Evolutionary conservation across 2,113 vertebrate genomes (phyloP).

Genomic region (Leucopsar rothschildi): DNA sequence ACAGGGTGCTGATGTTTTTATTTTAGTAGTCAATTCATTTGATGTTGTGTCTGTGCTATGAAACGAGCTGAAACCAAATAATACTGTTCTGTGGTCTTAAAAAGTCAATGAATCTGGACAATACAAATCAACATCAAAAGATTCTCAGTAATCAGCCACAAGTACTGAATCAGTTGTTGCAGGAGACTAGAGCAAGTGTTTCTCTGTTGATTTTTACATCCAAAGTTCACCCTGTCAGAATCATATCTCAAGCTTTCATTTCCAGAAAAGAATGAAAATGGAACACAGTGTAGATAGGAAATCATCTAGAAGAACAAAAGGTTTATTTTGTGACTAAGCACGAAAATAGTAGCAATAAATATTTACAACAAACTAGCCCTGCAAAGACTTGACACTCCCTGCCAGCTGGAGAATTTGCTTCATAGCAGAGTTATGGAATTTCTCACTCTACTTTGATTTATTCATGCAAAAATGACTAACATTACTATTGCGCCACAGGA

Average conservation of each 20-base stretch:
- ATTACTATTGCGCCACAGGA: not conserved
- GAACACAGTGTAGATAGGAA: not conserved
- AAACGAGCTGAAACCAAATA: not conserved
- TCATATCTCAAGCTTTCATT: not conserved
- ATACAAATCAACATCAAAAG: not conserved
- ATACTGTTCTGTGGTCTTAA: not conserved
- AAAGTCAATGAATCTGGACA: not conserved
- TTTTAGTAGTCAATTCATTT: not conserved
- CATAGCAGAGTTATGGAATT: not conserved
- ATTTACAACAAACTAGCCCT: not conserved
- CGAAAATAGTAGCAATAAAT: not conserved
- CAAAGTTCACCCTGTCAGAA: not conserved
- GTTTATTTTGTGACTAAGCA: not conserved
- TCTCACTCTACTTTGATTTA: not conserved
- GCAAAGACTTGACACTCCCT: not conserved
- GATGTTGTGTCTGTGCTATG: not conserved
- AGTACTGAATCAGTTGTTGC: not conserved
- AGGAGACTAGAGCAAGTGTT: not conserved
- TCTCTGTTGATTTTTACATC: not conserved
- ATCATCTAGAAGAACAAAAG: not conserved
- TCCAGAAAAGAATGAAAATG: not conserved
- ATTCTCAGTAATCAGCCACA: not conserved
- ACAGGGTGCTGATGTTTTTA: not conserved
- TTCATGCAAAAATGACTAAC: conserved; percentile 7
- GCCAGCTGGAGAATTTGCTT: not conserved